Percentiles rank a stretch among this genome's conserved stretches.
These are phyloP conservation scores for Sebastes miniatus DNA, from an alignment of 2,797 vertebrate genomes.

Conservation along the genomic window DNA sequence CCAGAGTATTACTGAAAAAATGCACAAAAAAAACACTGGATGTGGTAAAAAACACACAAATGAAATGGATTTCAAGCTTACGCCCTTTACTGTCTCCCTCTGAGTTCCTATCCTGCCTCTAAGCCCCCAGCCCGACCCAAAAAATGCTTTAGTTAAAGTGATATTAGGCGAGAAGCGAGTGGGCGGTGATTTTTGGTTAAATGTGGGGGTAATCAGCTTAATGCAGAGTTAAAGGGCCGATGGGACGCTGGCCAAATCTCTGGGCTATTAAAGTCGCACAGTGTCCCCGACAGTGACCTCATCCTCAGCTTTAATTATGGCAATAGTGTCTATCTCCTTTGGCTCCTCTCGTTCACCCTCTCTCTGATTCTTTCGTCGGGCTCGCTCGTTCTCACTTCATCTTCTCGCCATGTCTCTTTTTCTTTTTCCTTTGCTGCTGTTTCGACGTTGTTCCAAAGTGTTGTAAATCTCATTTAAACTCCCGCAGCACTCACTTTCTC, in stretches of 20 bases:
- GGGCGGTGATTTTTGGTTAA: conserved; percentile 78
- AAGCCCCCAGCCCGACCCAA: conserved; percentile 13
- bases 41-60: conserved; percentile 36
- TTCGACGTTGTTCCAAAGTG: conserved; percentile 8
- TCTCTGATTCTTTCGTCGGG: conserved; percentile 15
- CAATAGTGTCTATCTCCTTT: conserved; percentile 71
- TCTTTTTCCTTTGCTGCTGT: conserved; percentile 5
- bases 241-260: conserved; percentile 79
- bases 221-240: conserved; percentile 81
- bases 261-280: conserved; percentile 75
- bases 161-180: conserved; percentile 65
- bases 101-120: conserved; percentile 16
- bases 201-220: conserved; percentile 83
- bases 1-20: conserved; percentile 21
- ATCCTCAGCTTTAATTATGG: conserved; percentile 77
- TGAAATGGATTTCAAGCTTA: conserved; percentile 56
- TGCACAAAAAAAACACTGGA: conserved; percentile 8
- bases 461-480: conserved; percentile 15
- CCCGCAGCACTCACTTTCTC: not conserved
- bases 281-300: conserved; percentile 73
- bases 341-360: conserved; percentile 30
- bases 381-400: conserved; percentile 27
- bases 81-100: conserved; percentile 24
- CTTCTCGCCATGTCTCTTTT: not conserved
- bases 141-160: conserved; percentile 75